Evolutionary conservation across 2,113 vertebrate species (phyloP).

Genomic region (Prietella phreatophila): DNA sequence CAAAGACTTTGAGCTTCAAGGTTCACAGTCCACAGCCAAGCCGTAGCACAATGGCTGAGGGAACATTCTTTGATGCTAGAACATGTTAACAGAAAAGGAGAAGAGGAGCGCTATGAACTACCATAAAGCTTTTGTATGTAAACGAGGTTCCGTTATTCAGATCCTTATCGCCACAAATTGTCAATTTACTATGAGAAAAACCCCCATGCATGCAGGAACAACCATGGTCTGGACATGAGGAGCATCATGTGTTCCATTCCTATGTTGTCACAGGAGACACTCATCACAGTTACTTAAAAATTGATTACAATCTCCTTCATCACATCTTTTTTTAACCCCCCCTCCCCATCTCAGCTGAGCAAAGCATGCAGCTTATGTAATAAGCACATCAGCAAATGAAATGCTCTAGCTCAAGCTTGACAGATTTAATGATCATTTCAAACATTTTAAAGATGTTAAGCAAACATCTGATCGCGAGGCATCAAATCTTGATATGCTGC

Average conservation of each 20-base stretch:
- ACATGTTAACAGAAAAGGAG: neutral
- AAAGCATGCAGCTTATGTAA: neutral
- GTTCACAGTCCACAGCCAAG: neutral
- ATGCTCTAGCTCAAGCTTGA: neutral
- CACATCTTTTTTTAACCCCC: too few species aligned
- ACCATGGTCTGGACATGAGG: neutral
- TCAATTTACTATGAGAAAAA: too few species aligned
- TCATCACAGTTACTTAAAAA: neutral
- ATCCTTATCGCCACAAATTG: neutral
- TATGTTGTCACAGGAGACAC: neutral
- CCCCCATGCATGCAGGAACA: neutral
- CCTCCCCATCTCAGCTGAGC: neutral
- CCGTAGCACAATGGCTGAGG: neutral
- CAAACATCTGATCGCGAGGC: neutral
- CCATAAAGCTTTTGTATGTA: neutral
- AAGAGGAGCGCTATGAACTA: neutral
- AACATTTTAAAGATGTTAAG: constrained; percentile 4
- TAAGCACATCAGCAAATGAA: neutral
- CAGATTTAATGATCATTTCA: neutral
- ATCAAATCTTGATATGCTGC: neutral
- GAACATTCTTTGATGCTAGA: neutral
- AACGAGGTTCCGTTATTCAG: neutral
- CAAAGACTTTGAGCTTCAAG: constrained; percentile 35
- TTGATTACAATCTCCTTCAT: neutral
- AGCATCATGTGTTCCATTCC: neutral